These are phyloP conservation scores for Griposia aprilina DNA, from an alignment of 2,888 invertebrate genomes.

Conservation along the genomic window DNA sequence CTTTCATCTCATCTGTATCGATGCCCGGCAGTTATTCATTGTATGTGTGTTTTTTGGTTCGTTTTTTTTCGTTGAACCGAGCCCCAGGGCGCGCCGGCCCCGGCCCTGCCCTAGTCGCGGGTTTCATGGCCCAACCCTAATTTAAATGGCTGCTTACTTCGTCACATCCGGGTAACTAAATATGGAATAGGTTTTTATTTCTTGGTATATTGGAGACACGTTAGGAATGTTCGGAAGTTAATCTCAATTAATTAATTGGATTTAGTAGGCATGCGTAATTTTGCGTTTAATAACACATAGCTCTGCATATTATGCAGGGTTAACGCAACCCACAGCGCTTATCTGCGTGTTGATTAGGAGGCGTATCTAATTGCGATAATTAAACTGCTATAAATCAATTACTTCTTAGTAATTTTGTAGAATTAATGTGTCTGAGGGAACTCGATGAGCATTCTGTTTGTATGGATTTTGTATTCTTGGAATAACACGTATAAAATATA, in stretches of 20 bases:
- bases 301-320: conserved; percentile 48
- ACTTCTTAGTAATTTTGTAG: conserved; percentile 72
- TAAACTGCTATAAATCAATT: conserved; percentile 84
- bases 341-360: conserved; percentile 71
- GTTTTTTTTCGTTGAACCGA: conserved; percentile 79
- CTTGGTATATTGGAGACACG: conserved; percentile 30
- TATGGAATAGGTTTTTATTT: conserved; percentile 78
- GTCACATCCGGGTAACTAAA: conserved; percentile 86
- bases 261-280: conserved; percentile 34
- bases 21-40: conserved; percentile 85
- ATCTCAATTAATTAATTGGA: conserved; percentile 36
- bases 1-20: conserved; percentile 88
- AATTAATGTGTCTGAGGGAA: conserved; percentile 56
- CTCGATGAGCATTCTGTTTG: conserved; percentile 37
- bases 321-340: conserved; percentile 53
- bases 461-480: conserved; percentile 57
- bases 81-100: conserved; percentile 82
- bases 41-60: conserved; percentile 78
- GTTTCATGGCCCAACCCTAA: conserved; percentile 90
- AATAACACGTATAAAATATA: conserved; percentile 58
- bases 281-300: conserved; percentile 36
- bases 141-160: conserved; percentile 89
- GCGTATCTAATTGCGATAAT: conserved; percentile 86
- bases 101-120: conserved; percentile 87
- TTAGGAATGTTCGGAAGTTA: conserved; percentile 43